Evolutionary conservation across 2,888 invertebrate species (phyloP), one percentile per base, ranked within the genome.

Genomic region (Sphaerophoria rueppellii): DNA sequence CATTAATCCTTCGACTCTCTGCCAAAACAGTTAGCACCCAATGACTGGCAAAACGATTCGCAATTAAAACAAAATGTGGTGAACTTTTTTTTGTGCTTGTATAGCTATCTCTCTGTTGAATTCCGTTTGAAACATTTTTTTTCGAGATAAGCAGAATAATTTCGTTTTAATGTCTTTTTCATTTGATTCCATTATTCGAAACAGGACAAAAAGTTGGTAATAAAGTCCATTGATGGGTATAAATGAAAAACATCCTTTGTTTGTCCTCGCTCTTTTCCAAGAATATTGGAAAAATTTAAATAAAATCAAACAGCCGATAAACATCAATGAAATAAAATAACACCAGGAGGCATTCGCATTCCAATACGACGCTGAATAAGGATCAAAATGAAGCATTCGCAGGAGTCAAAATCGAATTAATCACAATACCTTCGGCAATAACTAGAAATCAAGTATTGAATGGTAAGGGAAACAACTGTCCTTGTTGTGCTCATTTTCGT

Each of bases 71-170:
- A 61, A 57, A 61, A 69, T 46, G 77, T 72, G 73, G 72, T 40
- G 67, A 70, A 52, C 55, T 40, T 61, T 65, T 71, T 43, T 43
- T 11, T 72, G 34, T 61, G 32, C 32, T 4, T 46, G 9, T 0
- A 35, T 0, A 35, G 67, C 72, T 76, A 80, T 80, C 73, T 73
- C 80, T 65, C 58, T 78, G 60, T 80, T 60, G 32, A 14, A 48
- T 14, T 65, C 4, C 52, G 11, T 37, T 11, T 65, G 5, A 11
- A 14, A 34, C 11, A 16, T 52, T 12, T 16, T 65, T 76, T 75
- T 58, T 65, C 65, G 73, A 85, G 85, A 81, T 77, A 85, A 85
- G 81, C 81, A 77, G 63, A 32, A 32, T 73, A 73, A 81, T 80
- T 73, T 69, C 72, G 65, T 54, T 73, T 61, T 63, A 79, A 79